These are phyloP conservation scores for Acronicta alni DNA, from an alignment of 2,888 invertebrate genomes.

Conservation along the genomic window DNA sequence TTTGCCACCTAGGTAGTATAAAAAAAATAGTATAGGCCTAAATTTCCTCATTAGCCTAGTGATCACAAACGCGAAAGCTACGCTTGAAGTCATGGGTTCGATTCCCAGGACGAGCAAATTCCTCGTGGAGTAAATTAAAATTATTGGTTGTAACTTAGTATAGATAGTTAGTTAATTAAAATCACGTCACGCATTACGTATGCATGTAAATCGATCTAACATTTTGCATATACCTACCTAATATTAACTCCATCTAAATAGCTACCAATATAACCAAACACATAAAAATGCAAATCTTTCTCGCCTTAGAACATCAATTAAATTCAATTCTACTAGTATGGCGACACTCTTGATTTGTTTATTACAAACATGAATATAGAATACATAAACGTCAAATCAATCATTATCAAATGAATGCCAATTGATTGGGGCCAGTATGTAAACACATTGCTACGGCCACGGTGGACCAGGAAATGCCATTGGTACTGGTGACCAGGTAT, in stretches of 20 bases:
- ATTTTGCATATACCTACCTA: constrained; percentile 2
- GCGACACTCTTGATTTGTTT: constrained; percentile 14
- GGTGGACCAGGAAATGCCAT: constrained; percentile 18
- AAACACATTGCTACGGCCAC: constrained; percentile 10
- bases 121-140: neutral
- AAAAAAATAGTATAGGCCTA: no score
- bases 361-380: constrained; percentile 23
- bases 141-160: neutral
- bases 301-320: constrained; percentile 46
- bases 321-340: constrained; percentile 38
- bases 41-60: no score
- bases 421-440: constrained; percentile 21
- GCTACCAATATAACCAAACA: constrained; percentile 26
- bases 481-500: neutral
- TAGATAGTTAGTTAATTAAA: neutral
- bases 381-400: constrained; percentile 29
- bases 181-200: neutral
- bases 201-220: neutral
- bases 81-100: no score
- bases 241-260: neutral
- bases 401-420: constrained; percentile 24
- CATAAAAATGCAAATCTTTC: constrained; percentile 47
- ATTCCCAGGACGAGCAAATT: no score
- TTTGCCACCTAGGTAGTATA: no score
- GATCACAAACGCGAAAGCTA: no score